These are phyloP conservation scores for Schizaphis graminum DNA, from an alignment of 2,888 invertebrate species.

Conservation along the genomic window DNA sequence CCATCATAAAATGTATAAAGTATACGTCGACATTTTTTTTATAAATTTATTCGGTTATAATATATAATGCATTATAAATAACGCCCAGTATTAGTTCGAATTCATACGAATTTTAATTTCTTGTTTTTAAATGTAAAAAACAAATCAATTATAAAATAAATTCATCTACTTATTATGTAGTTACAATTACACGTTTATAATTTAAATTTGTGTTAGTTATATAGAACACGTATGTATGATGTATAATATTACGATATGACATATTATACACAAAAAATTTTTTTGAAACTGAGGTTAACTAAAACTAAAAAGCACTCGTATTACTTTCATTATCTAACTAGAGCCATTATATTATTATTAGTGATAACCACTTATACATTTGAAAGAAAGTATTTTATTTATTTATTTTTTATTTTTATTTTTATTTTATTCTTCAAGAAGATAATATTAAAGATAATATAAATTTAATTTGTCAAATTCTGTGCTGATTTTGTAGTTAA, in stretches of 20 bases:
- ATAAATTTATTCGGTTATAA: neutral
- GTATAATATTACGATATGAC: neutral
- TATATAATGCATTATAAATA: no score
- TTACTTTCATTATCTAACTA: neutral
- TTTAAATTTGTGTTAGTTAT: neutral
- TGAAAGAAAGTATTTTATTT: no score
- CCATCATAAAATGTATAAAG: neutral
- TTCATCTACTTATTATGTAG: neutral
- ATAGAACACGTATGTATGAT: neutral
- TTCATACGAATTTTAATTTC: neutral
- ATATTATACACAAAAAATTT: neutral
- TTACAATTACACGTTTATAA: neutral
- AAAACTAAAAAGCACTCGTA: neutral
- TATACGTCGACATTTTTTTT: neutral
- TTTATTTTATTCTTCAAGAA: no score
- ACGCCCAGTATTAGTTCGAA: neutral
- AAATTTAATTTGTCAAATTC: neutral
- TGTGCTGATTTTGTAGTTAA: neutral
- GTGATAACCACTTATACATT: neutral
- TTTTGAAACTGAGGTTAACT: neutral
- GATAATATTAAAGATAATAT: no score
- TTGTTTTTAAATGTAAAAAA: neutral
- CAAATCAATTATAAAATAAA: neutral
- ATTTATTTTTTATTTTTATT: no score
- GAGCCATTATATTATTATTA: neutral